Evolutionary conservation across 2,797 vertebrate species (phyloP).

Genomic region (Tadarida brasiliensis): DNA sequence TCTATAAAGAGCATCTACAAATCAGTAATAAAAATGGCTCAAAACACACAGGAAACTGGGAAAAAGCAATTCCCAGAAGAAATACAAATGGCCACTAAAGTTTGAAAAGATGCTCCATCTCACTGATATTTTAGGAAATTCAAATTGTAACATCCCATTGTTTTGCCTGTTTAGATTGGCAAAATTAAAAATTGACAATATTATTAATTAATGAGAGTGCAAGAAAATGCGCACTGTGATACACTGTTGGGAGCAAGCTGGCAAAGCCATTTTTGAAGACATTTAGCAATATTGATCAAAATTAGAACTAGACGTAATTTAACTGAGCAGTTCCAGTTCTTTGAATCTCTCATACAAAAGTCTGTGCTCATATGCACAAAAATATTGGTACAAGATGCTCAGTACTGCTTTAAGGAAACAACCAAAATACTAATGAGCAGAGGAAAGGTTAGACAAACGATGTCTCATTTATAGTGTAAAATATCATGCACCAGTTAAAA

Average conservation of each 20-base stretch:
- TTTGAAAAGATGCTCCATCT: background rate
- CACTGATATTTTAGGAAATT: constrained; percentile 2
- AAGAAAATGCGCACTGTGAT: background rate
- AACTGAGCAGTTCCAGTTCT: background rate
- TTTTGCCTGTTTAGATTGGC: constrained; percentile 26
- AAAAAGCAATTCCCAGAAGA: constrained; percentile 28
- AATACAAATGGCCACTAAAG: constrained; percentile 2
- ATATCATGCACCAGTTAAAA: background rate
- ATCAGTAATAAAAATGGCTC: background rate
- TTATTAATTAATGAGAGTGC: background rate
- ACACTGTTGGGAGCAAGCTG: background rate
- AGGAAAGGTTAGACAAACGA: background rate
- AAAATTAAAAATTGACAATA: constrained; percentile 32
- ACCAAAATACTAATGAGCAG: background rate
- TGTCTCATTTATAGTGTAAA: background rate
- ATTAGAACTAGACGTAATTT: background rate
- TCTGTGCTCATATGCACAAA: background rate
- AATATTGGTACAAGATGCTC: background rate
- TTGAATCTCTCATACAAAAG: background rate
- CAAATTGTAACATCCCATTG: background rate
- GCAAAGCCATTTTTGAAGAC: background rate
- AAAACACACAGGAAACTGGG: background rate
- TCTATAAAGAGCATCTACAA: background rate
- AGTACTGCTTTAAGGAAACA: background rate
- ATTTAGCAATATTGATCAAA: background rate